Evolutionary conservation across 2,797 vertebrate genomes (phyloP), one percentile per base, ranked within the genome.

Genomic region (Sebastes vulpes): DNA sequence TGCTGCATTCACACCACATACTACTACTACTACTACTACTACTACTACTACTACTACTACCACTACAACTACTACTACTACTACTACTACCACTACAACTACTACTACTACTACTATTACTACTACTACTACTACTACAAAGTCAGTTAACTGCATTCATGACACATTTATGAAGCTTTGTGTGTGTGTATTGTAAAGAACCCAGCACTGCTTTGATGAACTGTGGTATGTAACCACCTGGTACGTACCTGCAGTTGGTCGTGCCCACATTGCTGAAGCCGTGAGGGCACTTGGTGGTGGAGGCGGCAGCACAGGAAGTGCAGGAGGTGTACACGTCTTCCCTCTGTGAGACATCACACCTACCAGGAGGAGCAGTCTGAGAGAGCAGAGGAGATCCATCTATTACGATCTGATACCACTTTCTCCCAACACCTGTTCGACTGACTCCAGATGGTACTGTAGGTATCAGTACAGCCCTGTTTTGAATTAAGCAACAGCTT

Each of bases 211-310:
- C 32, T 53, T 10, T 46, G 10, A 5, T 46, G 12, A 31, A 3
- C 23, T 56, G 53, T 21, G n/a, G 20, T 4, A 1, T 28, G 56
- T 31, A 52, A 20, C 7, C 23, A 18, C 7, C 23, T 28, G 18
- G 32, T 6, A 2, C 3, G 1, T 90, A 98, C 98, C 96, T 97
- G 97, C 98, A 99, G 89, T 89, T 95, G 75, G 72, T 87, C n/a
- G 81, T 84, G 1, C 91, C 91, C 1, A 28, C 7, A 8, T 61
- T 96, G 25, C 59, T 76, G 91, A 95, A 97, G 68, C 96, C 94
- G 0, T 1, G 76, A 1, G 97, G 97, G 79, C 98, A 99, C 2
- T n/a, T 1, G 32, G 53, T 64, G 21, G 48, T 92, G 61, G 79
- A 4, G 1, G 82, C 61, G 3, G 89, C 94, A 0, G 96, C 95